phyloP scores from a whole-genome alignment of 2,113 vertebrate genomes.

The Fregetta grallaria region DNA sequence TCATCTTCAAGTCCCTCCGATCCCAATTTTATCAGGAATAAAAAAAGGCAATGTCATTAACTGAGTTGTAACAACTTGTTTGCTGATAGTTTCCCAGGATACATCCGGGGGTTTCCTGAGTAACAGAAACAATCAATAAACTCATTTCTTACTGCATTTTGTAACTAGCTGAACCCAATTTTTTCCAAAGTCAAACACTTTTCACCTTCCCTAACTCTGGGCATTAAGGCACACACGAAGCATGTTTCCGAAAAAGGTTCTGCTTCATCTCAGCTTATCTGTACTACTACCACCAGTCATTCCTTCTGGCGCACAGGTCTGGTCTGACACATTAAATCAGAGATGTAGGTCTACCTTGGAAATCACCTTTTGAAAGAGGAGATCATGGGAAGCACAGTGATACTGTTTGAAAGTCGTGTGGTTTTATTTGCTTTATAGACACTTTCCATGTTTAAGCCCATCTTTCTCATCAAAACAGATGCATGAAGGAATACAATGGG shows the following conservation, averaged over 20 bases:
- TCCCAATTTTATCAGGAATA: not conserved
- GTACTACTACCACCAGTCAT: not conserved
- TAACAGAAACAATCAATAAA: not conserved
- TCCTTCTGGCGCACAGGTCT: not conserved
- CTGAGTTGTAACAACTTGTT: not conserved
- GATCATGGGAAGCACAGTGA: not conserved
- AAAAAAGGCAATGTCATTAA: not conserved
- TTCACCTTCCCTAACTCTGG: not conserved
- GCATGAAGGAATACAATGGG: not conserved
- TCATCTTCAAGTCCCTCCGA: not conserved
- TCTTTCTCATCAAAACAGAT: not conserved
- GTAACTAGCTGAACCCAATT: not conserved
- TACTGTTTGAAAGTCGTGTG: not conserved
- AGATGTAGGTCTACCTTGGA: not conserved
- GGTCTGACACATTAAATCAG: not conserved
- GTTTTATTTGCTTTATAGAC: not conserved
- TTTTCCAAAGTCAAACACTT: not conserved
- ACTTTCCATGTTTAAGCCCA: not conserved
- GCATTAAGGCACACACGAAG: not conserved
- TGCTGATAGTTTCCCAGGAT: not conserved
- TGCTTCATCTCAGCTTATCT: not conserved
- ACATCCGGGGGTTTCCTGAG: not conserved
- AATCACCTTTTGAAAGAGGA: not conserved
- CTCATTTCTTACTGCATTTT: not conserved
- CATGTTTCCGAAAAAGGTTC: not conserved